Evolutionary conservation across 2,888 invertebrate species (phyloP).

Genomic region (Xanthia icteritia): DNA sequence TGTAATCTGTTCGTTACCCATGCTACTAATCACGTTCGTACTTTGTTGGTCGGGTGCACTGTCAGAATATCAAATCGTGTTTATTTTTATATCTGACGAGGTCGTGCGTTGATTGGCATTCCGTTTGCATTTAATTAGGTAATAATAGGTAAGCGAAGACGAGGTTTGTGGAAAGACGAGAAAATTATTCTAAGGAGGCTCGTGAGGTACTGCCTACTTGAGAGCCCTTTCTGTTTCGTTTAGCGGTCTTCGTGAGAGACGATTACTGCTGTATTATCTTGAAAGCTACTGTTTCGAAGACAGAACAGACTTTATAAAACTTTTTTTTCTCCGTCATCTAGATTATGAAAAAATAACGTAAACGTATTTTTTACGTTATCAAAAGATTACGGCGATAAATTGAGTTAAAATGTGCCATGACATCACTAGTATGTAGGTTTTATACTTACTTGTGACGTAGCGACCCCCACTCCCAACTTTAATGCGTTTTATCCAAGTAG

Average conservation of each 20-base stretch:
- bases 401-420: no score
- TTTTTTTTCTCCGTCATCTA: no score
- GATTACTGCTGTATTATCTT: background rate
- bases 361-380: no score
- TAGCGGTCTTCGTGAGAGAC: slow-evolving; percentile 1
- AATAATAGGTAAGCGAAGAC: slow-evolving; percentile 49
- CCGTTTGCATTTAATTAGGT: slow-evolving; percentile 52
- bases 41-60: slow-evolving; percentile 14
- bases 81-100: slow-evolving; percentile 56
- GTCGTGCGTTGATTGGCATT: slow-evolving; percentile 49
- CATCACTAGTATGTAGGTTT: no score
- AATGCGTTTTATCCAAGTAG: no score
- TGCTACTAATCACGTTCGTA: slow-evolving; percentile 17
- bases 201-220: slow-evolving; percentile 30
- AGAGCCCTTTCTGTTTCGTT: slow-evolving; percentile 13
- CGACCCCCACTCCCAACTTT: no score
- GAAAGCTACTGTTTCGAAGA: background rate
- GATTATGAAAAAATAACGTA: no score
- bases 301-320: background rate
- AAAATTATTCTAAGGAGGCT: slow-evolving; percentile 45
- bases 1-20: slow-evolving; percentile 39
- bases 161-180: slow-evolving; percentile 29
- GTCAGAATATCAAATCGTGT: slow-evolving; percentile 46
- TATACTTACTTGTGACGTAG: no score
- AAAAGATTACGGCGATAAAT: no score